These are phyloP conservation scores for Cetonia aurata DNA, from an alignment of 2,888 invertebrate genomes.

Conservation along the genomic window DNA sequence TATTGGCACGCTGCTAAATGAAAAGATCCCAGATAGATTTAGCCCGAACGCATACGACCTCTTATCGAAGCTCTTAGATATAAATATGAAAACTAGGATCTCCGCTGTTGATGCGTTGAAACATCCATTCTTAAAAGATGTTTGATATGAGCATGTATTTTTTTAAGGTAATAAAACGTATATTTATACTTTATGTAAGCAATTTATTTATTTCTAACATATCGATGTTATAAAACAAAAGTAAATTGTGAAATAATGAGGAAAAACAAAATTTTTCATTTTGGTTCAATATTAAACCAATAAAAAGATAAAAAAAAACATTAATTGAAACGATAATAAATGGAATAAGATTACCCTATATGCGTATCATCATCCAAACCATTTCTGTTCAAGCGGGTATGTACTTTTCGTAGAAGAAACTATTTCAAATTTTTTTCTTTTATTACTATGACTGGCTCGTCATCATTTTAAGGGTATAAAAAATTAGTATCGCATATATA, in stretches of 20 bases:
- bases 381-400: too few species aligned
- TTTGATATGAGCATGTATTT: not conserved
- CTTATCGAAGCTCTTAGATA: slow-evolving; percentile 77
- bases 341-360: too few species aligned
- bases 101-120: slow-evolving; percentile 80
- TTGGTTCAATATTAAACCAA: not conserved
- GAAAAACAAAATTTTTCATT: slow-evolving; percentile 2
- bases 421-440: not conserved
- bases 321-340: too few species aligned
- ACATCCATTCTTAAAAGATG: slow-evolving; percentile 77
- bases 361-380: too few species aligned
- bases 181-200: slow-evolving; percentile 29
- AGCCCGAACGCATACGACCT: slow-evolving; percentile 83
- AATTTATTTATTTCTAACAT: slow-evolving; percentile 45
- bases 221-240: slow-evolving; percentile 37
- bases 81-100: slow-evolving; percentile 82
- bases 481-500: slow-evolving; percentile 14
- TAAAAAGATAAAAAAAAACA: too few species aligned
- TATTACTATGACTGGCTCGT: not conserved
- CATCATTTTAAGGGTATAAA: slow-evolving; percentile 24
- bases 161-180: slow-evolving; percentile 24
- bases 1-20: slow-evolving; percentile 53
- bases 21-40: slow-evolving; percentile 63
- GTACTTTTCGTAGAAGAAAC: too few species aligned
- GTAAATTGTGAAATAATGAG: slow-evolving; percentile 24